Conservation (phyloP, 2,113 vertebrate species). For the Pipa parva region DNA sequence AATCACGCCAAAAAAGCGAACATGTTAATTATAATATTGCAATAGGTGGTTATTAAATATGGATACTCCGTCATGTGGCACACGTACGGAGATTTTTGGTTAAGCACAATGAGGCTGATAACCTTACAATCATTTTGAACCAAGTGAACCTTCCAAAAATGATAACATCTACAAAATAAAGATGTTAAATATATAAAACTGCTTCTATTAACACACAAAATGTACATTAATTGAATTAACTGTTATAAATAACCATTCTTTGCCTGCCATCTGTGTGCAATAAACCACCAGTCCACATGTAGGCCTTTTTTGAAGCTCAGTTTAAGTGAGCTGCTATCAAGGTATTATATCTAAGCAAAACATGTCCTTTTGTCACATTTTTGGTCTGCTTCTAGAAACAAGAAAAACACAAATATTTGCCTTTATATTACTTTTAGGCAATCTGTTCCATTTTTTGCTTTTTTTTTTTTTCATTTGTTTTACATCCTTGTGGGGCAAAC, state of each 20-base stretch:
- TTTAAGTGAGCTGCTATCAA: conserved; percentile 3
- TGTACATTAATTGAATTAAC: conserved; percentile 40
- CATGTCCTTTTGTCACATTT: conserved; percentile 17
- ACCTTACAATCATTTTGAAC: conserved; percentile 21
- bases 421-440: conserved; percentile 8
- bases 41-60: conserved; percentile 7
- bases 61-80: conserved; percentile 33
- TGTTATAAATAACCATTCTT: conserved; percentile 46
- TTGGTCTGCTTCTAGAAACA: conserved; percentile 27
- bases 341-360: background rate
- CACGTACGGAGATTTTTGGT: conserved; percentile 61
- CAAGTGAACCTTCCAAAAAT: conserved; percentile 3
- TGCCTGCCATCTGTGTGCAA: conserved; percentile 44
- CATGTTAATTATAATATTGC: background rate
- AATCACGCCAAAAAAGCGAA: background rate
- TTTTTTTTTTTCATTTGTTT: too few relatives aligned
- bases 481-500: conserved; percentile 49
- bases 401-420: background rate
- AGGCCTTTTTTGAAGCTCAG: background rate
- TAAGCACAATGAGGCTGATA: conserved; percentile 55
- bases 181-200: conserved; percentile 4
- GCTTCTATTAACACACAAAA: background rate
- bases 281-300: conserved; percentile 3
- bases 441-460: conserved; percentile 38
- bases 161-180: conserved; percentile 5